phyloP scores from a whole-genome alignment of 2,888 invertebrate genomes.

The Charanyca ferruginea region DNA sequence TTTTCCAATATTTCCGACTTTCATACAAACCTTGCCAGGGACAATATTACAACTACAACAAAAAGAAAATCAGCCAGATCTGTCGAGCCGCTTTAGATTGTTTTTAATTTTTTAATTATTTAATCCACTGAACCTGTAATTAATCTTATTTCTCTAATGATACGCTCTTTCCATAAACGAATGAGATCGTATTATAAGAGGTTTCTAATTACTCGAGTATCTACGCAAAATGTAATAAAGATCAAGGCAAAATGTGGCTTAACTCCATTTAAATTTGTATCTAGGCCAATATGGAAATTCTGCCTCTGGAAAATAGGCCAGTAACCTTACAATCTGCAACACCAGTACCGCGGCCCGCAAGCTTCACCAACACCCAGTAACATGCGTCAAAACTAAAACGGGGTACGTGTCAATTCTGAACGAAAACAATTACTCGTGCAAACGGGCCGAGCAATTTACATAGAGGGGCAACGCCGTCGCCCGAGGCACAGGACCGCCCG shows the following conservation, averaged over 20 bases:
- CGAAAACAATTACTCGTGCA: constrained; percentile 85
- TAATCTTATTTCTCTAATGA: neutral
- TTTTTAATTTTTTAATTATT: too few relatives aligned
- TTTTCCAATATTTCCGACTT: too few relatives aligned
- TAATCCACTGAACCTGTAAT: neutral
- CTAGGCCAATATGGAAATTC: neutral
- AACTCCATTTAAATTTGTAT: neutral
- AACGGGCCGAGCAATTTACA: constrained; percentile 84
- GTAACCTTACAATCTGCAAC: constrained; percentile 12
- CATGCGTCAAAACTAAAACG: constrained; percentile 76
- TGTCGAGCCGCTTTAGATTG: too few relatives aligned
- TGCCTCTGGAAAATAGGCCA: neutral
- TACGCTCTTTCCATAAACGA: neutral
- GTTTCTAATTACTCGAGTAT: neutral
- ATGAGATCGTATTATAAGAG: neutral
- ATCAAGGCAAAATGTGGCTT: neutral
- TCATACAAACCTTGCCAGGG: too few relatives aligned
- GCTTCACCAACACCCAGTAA: constrained; percentile 58
- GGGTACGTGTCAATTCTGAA: constrained; percentile 83
- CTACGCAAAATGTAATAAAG: neutral
- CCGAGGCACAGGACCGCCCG: constrained; percentile 73
- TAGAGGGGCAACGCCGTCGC: constrained; percentile 74
- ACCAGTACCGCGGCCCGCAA: constrained; percentile 24
- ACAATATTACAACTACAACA: too few relatives aligned
- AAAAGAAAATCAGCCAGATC: too few relatives aligned